Conservation (phyloP, 2,888 invertebrate species). For the Melieria picta region DNA sequence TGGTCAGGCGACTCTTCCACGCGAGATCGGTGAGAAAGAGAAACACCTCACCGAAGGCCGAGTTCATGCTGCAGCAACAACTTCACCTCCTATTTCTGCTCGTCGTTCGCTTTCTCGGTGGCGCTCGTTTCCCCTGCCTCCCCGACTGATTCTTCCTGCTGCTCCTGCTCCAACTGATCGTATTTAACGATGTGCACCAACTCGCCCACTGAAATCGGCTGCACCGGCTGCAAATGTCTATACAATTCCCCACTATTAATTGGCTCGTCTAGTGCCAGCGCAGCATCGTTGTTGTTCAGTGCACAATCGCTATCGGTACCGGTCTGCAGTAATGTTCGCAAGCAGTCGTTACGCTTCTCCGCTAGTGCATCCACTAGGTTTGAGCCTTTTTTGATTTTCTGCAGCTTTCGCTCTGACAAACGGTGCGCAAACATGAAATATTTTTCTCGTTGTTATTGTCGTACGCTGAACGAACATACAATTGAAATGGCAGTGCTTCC, state of each 20-base stretch:
- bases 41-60: conserved; percentile 67
- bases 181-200: conserved; percentile 68
- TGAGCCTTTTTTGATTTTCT: conserved; percentile 67
- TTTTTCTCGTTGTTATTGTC: neutral
- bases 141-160: conserved; percentile 42
- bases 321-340: conserved; percentile 66
- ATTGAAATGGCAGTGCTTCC: neutral
- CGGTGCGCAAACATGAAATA: neutral
- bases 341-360: conserved; percentile 68
- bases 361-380: conserved; percentile 67
- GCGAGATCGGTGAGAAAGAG: conserved; percentile 77
- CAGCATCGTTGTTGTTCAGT: conserved; percentile 46
- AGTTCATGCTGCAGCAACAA: conserved; percentile 55
- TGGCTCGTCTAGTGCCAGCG: conserved; percentile 65
- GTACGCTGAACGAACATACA: neutral
- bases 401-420: conserved; percentile 64
- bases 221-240: conserved; percentile 68
- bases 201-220: conserved; percentile 69
- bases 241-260: conserved; percentile 61
- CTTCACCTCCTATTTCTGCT: neutral
- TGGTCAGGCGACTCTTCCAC: conserved; percentile 75
- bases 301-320: conserved; percentile 41
- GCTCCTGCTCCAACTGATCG: conserved; percentile 67
- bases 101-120: conserved; percentile 16
- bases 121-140: conserved; percentile 25